A percentile compares a stretch with the other conserved stretches of the same genome.
phyloP scores from a whole-genome alignment of 35 echinoderm and acorn worm genomes.

The Patiria miniata region DNA sequence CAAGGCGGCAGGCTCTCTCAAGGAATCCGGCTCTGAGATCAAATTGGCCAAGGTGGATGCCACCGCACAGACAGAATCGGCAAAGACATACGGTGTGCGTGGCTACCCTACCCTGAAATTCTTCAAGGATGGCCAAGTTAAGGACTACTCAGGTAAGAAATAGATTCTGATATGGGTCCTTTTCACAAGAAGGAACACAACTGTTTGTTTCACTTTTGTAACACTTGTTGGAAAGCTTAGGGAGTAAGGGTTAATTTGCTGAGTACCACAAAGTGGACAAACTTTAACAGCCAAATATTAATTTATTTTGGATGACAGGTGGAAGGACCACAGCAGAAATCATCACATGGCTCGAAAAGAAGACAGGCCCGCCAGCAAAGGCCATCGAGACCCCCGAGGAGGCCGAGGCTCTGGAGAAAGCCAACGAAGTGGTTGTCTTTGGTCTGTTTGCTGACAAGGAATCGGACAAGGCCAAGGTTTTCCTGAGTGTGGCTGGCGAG shows the following conservation, averaged over 20 bases:
- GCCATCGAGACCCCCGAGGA: constrained; percentile 53
- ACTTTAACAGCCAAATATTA: not conserved
- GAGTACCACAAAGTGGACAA: too few relatives aligned
- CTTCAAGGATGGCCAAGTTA: constrained; percentile 67
- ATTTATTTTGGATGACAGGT: constrained; percentile 40
- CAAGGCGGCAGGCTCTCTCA: constrained; percentile 65
- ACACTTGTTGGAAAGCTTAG: too few relatives aligned
- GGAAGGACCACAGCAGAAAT: constrained; percentile 69
- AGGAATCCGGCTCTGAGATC: constrained; percentile 68
- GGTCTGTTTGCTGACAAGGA: constrained; percentile 85
- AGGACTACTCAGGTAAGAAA: constrained; percentile 75
- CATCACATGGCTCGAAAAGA: constrained; percentile 85
- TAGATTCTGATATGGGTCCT: too few relatives aligned
- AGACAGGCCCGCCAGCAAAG: constrained; percentile 83
- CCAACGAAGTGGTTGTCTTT: constrained; percentile 72
- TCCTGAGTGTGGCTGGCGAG: constrained; percentile 49
- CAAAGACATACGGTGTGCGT: constrained; percentile 76
- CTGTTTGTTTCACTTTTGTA: too few relatives aligned
- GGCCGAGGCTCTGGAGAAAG: constrained; percentile 44
- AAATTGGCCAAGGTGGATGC: constrained; percentile 93
- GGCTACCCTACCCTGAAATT: constrained; percentile 98
- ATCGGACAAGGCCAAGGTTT: constrained; percentile 62
- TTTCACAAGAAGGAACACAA: too few relatives aligned
- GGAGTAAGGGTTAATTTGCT: too few relatives aligned
- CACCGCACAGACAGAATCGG: constrained; percentile 70